These are phyloP conservation scores for Cerastis rubricosa DNA, from an alignment of 2,888 invertebrate species.

Conservation along the genomic window DNA sequence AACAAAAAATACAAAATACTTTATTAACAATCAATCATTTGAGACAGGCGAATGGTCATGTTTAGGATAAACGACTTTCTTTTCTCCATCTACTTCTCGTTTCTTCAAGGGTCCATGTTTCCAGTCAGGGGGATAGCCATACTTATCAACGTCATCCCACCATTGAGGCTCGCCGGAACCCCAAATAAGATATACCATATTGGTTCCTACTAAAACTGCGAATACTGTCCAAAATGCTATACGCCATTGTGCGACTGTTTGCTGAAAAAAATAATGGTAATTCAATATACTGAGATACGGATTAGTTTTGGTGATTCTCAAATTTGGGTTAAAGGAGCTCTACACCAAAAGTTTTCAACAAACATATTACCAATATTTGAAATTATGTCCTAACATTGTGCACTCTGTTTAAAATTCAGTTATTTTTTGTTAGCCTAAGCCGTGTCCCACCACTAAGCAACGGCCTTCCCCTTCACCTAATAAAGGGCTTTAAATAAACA, in stretches of 20 bases:
- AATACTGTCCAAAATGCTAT: conserved; percentile 95
- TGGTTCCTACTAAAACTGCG: conserved; percentile 92
- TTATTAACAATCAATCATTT: conserved; percentile 67
- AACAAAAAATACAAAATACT: conserved; percentile 29
- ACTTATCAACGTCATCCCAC: conserved; percentile 93
- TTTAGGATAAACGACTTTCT: conserved; percentile 83
- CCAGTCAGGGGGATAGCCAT: conserved; percentile 85
- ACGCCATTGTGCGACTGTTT: conserved; percentile 93
- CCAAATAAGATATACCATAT: conserved; percentile 92
- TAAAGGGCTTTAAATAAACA: background rate
- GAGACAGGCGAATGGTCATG: conserved; percentile 85
- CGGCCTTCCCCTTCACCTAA: background rate
- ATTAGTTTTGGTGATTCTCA: background rate
- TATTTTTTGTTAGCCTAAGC: background rate
- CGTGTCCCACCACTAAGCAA: background rate
- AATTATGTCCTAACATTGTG: background rate
- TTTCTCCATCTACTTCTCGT: conserved; percentile 73
- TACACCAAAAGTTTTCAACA: background rate
- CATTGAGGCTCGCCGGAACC: conserved; percentile 94
- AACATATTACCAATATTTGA: background rate
- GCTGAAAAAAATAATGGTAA: conserved; percentile 82
- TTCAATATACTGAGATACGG: background rate
- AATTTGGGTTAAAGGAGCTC: background rate
- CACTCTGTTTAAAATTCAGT: background rate
- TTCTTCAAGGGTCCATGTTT: conserved; percentile 82